Evolutionary conservation across 2,888 invertebrate genomes (phyloP), one percentile per base, ranked within the genome.

Genomic region (Nemapogon koenigi): DNA sequence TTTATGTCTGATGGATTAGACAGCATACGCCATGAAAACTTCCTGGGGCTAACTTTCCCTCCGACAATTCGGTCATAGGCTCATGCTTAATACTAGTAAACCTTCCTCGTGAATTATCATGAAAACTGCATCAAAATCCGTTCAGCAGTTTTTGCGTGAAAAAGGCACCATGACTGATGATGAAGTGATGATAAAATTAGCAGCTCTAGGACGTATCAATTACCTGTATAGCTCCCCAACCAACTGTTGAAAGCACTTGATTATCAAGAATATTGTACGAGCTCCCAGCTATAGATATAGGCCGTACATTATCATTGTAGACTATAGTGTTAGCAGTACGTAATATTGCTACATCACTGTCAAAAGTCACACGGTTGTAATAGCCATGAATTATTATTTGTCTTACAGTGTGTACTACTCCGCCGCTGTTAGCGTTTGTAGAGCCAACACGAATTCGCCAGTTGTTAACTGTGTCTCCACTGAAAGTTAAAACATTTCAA

Each of bases 151-250:
- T n/a, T n/a, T n/a, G n/a, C n/a, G n/a, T n/a, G n/a, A n/a, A n/a
- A n/a, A n/a, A n/a, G n/a, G n/a, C n/a, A n/a, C n/a, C n/a, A n/a
- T n/a, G n/a, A n/a, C n/a, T n/a, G n/a, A n/a, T n/a, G n/a, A n/a
- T n/a, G n/a, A 10, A 7, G n/a, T n/a, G n/a, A n/a, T n/a, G n/a
- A n/a, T n/a, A n/a, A n/a, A n/a, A n/a, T n/a, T n/a, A 7, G n/a
- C n/a, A n/a, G n/a, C n/a, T n/a, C n/a, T n/a, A n/a, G n/a, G n/a
- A n/a, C n/a, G n/a, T 22, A 22, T 7, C n/a, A 31, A 15, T 30
- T 30, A 38, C 38, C 3, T 13, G 10, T 19, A 19, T 38, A 11
- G 22, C 10, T 2, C 38, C 38, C 38, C 38, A 38, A 15, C 38
- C 38, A 15, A 31, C 22, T 16, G 30, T 22, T 31, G 30, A 38